Evolutionary conservation across 2,113 vertebrate species (phyloP).

Genomic region (Promerops cafer): DNA sequence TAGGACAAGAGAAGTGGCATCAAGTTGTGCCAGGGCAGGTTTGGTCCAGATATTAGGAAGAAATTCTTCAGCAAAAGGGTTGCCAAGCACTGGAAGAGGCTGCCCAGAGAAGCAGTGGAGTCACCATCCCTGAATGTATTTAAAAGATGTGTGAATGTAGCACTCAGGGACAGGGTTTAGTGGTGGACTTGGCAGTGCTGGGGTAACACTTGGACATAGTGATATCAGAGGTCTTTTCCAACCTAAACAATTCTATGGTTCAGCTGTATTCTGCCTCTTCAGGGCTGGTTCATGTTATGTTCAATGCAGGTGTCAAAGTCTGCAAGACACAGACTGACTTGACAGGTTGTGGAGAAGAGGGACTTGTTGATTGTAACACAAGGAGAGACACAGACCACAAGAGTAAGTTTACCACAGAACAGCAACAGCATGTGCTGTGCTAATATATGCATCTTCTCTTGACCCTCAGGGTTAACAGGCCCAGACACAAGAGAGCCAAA

Average conservation of each 20-base stretch:
- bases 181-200: not conserved
- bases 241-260: not conserved
- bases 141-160: not conserved
- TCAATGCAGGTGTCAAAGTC: not conserved
- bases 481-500: not conserved
- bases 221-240: not conserved
- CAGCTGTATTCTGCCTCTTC: not conserved
- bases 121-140: not conserved
- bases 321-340: not conserved
- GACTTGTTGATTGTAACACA: not conserved
- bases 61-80: not conserved
- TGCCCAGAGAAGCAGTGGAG: not conserved
- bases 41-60: not conserved
- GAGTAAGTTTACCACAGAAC: not conserved
- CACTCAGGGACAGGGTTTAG: not conserved
- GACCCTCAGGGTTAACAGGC: not conserved
- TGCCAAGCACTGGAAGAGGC: not conserved
- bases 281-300: not conserved
- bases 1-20: not conserved
- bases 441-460: not conserved
- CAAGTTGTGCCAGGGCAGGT: not conserved
- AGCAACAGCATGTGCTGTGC: not conserved
- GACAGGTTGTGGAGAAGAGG: not conserved
- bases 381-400: not conserved
- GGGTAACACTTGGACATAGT: accelerated